A percentile compares a stretch with the other conserved stretches of the same genome.
phyloP scores from a whole-genome alignment of 1,140 invertebrate species.

The Apis mellifera region Amel_HAv3.1 CM009933.2:9021001-9021500 shows the following conservation, averaged over 20 bases:
- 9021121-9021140: conserved; percentile 16
- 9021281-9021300: neutral
- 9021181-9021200: conserved; percentile 21
- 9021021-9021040: conserved; percentile 49
- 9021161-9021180: conserved; percentile 56
- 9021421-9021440: neutral
- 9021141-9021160: conserved; percentile 49
- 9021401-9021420: neutral
- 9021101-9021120: conserved; percentile 43
- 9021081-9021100: conserved; percentile 57
- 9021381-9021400: too few relatives aligned
- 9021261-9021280: neutral
- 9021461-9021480: neutral
- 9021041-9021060: conserved; percentile 61
- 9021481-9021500: too few relatives aligned
- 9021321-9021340: too few relatives aligned
- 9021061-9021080: conserved; percentile 23
- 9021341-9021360: too few relatives aligned
- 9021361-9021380: too few relatives aligned
- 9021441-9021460: neutral
- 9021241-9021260: too few relatives aligned
- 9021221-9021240: neutral
- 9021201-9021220: neutral
- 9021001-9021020: conserved; percentile 25
- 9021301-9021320: neutral